Conservation (phyloP, 2,888 invertebrate genomes). For the Dermolepida albohirtum region DNA sequence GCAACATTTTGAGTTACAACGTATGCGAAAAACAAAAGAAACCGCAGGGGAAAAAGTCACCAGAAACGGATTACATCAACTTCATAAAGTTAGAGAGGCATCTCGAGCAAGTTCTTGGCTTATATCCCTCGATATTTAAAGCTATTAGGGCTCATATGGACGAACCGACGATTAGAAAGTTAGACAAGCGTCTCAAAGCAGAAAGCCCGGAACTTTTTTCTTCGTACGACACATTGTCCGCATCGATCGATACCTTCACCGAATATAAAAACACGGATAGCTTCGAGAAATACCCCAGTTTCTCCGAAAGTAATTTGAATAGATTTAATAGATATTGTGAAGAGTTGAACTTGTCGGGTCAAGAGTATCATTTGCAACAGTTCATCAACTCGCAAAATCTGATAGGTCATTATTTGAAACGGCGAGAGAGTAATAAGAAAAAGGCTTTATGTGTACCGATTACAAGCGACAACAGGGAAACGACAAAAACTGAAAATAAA, state of each 20-base stretch:
- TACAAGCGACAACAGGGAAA: not conserved
- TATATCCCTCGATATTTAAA: constrained; percentile 42
- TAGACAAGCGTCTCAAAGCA: constrained; percentile 15
- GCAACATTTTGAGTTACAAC: not conserved
- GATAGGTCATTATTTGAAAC: constrained; percentile 4
- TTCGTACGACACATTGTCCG: constrained; percentile 38
- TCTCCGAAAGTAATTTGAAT: constrained; percentile 32
- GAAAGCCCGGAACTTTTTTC: constrained; percentile 31
- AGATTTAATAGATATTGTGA: constrained; percentile 25
- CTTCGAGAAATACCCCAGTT: constrained; percentile 26
- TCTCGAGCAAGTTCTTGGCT: constrained; percentile 39
- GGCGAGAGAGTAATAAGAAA: not conserved
- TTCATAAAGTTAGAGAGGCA: constrained; percentile 40
- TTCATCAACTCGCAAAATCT: constrained; percentile 24
- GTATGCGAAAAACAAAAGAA: constrained; percentile 19
- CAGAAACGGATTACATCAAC: constrained; percentile 38
- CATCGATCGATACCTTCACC: constrained; percentile 39
- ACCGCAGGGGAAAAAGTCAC: not conserved
- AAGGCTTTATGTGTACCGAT: not conserved
- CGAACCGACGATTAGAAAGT: constrained; percentile 21
- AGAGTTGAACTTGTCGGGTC: constrained; percentile 8
- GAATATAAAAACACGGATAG: constrained; percentile 39
- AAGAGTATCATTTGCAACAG: constrained; percentile 23
- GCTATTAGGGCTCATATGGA: constrained; percentile 42
- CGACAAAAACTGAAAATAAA: not conserved